Conservation (phyloP, 2,888 invertebrate species). For the Zygothrica quintamaculata region DNA sequence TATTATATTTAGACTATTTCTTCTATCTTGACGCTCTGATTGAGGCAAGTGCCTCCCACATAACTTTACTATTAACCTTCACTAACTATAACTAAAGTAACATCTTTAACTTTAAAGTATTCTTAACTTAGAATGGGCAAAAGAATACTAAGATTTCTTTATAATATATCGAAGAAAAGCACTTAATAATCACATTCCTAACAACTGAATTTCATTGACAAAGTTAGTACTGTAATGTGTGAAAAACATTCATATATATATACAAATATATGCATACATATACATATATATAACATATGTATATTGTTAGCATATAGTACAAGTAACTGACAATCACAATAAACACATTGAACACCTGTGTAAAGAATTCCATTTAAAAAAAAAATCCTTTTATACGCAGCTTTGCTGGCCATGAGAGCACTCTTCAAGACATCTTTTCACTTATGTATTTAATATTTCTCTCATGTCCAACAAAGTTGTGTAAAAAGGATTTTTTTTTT, state of each 20-base stretch:
- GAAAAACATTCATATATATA: conserved; percentile 7
- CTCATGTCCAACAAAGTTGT: conserved; percentile 33
- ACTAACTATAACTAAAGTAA: too few species aligned
- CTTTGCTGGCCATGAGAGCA: conserved; percentile 38
- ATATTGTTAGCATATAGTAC: neutral
- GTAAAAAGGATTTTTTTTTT: conserved; percentile 6
- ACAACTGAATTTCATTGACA: too few species aligned
- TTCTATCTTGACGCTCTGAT: too few species aligned
- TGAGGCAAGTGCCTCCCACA: too few species aligned
- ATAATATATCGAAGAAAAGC: too few species aligned
- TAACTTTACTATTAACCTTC: too few species aligned
- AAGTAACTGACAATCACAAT: conserved; percentile 24
- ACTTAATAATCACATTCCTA: too few species aligned
- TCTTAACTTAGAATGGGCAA: too few species aligned
- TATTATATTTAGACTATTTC: too few species aligned
- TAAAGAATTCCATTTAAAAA: conserved; percentile 31
- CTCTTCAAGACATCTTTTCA: conserved; percentile 52
- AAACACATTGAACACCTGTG: conserved; percentile 27
- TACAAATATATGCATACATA: conserved; percentile 4
- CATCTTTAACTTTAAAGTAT: too few species aligned
- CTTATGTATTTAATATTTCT: conserved; percentile 50
- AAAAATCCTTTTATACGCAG: conserved; percentile 11
- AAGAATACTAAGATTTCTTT: too few species aligned
- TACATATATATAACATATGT: conserved; percentile 1
- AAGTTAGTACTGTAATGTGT: neutral